Evolutionary conservation across 1,140 invertebrate species (phyloP).

Genomic region (Melipona quadrifasciata): DNA sequence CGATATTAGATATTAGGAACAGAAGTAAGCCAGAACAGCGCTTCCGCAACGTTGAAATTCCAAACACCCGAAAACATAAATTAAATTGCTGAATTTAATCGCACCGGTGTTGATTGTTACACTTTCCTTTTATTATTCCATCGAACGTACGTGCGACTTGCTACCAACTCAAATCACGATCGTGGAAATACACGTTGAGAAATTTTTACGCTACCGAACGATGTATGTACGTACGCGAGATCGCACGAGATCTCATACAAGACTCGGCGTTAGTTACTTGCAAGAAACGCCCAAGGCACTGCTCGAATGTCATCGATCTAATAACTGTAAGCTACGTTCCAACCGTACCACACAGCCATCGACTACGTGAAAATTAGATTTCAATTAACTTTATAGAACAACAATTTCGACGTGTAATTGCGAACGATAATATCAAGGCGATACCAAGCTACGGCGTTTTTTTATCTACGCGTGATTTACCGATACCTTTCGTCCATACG

Average conservation of each 20-base stretch:
- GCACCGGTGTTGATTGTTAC: not conserved
- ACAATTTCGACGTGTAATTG: conserved; percentile 23
- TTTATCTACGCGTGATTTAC: not conserved
- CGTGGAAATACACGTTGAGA: not conserved
- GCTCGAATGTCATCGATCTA: conserved; percentile 11
- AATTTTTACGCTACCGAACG: not conserved
- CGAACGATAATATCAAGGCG: not conserved
- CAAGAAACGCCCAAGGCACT: not conserved
- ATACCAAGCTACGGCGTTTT: not conserved
- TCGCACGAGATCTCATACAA: too few species aligned
- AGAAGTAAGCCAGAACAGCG: not conserved
- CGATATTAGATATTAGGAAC: conserved; percentile 26
- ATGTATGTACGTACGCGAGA: not conserved
- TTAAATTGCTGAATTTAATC: not conserved
- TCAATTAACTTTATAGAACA: conserved; percentile 38
- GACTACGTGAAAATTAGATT: not conserved
- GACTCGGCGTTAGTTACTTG: not conserved
- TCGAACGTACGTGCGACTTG: not conserved
- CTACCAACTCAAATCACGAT: not conserved
- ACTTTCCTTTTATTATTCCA: not conserved
- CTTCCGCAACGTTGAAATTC: not conserved
- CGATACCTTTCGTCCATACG: too few species aligned
- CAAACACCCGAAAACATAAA: too few species aligned
- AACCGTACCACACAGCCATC: not conserved
- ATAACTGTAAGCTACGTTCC: not conserved